Percentiles rank a stretch among this genome's conserved stretches.
Evolutionary conservation across 2,888 invertebrate genomes (phyloP).

Genomic region (Neoitamus cyanurus): DNA sequence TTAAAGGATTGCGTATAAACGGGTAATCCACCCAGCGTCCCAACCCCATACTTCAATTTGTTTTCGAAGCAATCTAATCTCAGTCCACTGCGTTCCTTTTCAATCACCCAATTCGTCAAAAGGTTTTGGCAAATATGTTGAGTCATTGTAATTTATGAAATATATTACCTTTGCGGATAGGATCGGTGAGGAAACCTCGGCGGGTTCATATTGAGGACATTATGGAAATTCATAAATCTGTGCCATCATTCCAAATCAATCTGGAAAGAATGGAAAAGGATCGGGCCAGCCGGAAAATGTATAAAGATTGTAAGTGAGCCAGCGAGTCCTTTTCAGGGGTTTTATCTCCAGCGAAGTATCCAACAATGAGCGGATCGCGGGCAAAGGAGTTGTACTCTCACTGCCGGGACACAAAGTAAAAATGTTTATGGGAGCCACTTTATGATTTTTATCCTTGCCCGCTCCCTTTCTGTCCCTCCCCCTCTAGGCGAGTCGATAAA

Average conservation of each 20-base stretch:
- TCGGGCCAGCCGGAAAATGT: neutral
- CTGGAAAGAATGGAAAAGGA: neutral
- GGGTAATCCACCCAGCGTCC: neutral
- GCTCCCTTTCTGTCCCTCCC: neutral
- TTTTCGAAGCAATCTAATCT: neutral
- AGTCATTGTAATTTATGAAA: neutral
- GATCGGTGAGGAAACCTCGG: neutral
- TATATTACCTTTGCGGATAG: neutral
- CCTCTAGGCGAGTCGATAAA: neutral
- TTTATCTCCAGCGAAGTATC: neutral
- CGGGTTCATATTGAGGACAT: neutral
- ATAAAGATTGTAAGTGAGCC: neutral
- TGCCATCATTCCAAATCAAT: constrained; percentile 16
- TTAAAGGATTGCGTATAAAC: neutral
- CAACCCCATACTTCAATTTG: neutral
- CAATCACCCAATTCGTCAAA: neutral
- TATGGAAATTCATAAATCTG: constrained; percentile 33
- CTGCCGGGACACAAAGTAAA: constrained; percentile 24
- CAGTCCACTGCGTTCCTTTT: neutral
- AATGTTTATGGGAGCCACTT: constrained; percentile 34
- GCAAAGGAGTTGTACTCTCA: neutral
- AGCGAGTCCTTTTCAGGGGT: neutral
- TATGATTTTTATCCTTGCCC: constrained; percentile 9
- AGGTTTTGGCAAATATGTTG: neutral
- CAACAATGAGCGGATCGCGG: neutral